Conservation (phyloP, 2,797 vertebrate genomes). For the Tympanoctomys barrerae region DNA sequence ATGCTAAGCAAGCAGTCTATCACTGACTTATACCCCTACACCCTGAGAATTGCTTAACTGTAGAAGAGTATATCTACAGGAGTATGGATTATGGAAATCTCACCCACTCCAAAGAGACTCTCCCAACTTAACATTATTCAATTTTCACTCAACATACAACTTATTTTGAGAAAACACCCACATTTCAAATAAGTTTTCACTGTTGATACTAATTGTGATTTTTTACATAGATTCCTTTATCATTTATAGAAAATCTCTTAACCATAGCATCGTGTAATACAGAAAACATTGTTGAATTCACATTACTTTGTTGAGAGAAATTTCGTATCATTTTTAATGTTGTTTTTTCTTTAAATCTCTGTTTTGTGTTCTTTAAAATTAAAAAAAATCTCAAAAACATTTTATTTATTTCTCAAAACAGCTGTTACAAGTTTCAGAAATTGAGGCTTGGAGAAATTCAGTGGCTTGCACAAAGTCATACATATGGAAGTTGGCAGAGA, state of each 20-base stretch:
- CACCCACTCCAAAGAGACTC: background rate
- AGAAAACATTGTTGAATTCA: no score
- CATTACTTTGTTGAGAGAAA: no score
- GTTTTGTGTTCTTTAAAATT: no score
- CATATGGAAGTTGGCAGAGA: background rate
- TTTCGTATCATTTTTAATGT: no score
- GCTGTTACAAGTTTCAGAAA: conserved; percentile 1
- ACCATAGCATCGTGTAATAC: no score
- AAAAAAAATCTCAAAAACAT: background rate
- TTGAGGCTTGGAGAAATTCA: background rate
- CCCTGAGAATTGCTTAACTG: background rate
- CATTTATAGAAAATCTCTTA: background rate
- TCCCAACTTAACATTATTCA: background rate
- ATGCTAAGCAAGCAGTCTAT: background rate
- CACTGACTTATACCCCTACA: background rate
- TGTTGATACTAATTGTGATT: background rate
- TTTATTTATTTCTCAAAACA: conserved; percentile 33
- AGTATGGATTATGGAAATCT: background rate
- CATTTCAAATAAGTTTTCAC: conserved; percentile 33
- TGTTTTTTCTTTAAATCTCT: no score
- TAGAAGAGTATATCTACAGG: background rate
- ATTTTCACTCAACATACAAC: background rate
- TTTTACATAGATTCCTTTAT: conserved; percentile 42
- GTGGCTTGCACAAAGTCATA: background rate
- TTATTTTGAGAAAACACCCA: conserved; percentile 32